phyloP scores from a whole-genome alignment of 2,797 vertebrate genomes.

The Bufotes viridis region DNA sequence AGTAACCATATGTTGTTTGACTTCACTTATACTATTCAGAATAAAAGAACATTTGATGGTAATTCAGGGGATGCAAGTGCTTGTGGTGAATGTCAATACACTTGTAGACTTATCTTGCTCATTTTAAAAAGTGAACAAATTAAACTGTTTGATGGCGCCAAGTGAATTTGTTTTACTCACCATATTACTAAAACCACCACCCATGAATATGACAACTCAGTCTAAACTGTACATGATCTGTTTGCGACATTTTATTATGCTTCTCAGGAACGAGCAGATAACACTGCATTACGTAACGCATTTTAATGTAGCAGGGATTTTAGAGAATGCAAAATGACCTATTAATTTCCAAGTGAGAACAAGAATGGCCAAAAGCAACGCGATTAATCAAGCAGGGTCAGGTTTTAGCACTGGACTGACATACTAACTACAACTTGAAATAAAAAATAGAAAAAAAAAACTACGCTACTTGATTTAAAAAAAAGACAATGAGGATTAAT shows the following conservation, averaged over 20 bases:
- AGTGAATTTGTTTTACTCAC: background rate
- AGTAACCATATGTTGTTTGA: too few relatives aligned
- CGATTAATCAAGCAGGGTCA: background rate
- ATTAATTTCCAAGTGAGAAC: conserved; percentile 10
- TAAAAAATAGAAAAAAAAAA: background rate
- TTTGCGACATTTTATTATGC: background rate
- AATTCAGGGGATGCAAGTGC: too few relatives aligned
- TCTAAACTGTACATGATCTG: background rate
- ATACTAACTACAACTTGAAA: background rate
- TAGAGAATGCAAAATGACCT: background rate
- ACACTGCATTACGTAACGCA: background rate
- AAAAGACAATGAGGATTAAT: too few relatives aligned
- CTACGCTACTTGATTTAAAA: background rate
- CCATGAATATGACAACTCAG: background rate
- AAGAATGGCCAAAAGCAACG: background rate
- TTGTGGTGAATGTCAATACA: background rate
- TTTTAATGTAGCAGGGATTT: background rate
- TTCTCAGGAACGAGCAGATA: background rate
- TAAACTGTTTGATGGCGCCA: background rate
- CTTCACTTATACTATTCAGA: too few relatives aligned
- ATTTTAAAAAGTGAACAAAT: background rate
- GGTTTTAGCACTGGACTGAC: background rate
- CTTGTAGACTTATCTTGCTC: background rate
- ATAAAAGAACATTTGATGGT: too few relatives aligned
- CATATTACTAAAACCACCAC: background rate